Evolutionary conservation across 2,888 invertebrate genomes (phyloP).

Genomic region (Caenorhabditis wallacei): DNA sequence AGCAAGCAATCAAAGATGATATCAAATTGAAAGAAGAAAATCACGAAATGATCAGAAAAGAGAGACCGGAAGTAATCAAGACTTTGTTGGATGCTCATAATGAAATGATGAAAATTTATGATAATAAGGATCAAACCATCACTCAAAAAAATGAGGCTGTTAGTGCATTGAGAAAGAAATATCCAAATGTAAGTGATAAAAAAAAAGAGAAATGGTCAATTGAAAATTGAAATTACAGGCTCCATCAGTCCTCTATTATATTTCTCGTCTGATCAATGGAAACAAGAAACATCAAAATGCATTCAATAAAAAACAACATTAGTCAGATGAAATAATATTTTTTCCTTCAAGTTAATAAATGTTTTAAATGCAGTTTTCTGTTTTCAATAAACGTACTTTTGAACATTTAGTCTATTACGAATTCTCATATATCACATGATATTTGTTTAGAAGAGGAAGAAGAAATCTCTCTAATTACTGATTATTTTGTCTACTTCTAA

Average conservation of each 20-base stretch:
- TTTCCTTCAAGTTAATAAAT: too few relatives aligned
- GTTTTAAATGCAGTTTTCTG: too few relatives aligned
- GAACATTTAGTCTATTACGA: too few relatives aligned
- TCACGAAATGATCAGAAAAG: conserved; percentile 19
- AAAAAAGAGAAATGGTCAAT: not conserved
- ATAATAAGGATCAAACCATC: conserved; percentile 51
- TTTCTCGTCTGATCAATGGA: conserved; percentile 52
- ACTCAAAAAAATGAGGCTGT: conserved; percentile 33
- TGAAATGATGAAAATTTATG: conserved; percentile 42
- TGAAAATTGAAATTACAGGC: conserved; percentile 19
- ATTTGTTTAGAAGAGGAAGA: too few relatives aligned
- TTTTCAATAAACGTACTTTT: too few relatives aligned
- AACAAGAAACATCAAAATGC: conserved; percentile 2
- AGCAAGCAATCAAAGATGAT: conserved; percentile 51
- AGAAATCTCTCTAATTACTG: too few relatives aligned
- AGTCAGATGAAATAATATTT: too few relatives aligned
- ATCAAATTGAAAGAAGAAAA: conserved; percentile 20
- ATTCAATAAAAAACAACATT: not conserved
- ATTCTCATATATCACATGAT: too few relatives aligned
- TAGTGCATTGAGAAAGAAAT: conserved; percentile 32
- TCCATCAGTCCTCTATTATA: conserved; percentile 38
- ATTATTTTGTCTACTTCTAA: too few relatives aligned
- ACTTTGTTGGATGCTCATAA: conserved; percentile 36
- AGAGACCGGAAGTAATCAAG: conserved; percentile 50
- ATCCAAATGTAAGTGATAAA: conserved; percentile 37